These are phyloP conservation scores for Aromia moschata DNA, from an alignment of 2,888 invertebrate genomes.

Conservation along the genomic window DNA sequence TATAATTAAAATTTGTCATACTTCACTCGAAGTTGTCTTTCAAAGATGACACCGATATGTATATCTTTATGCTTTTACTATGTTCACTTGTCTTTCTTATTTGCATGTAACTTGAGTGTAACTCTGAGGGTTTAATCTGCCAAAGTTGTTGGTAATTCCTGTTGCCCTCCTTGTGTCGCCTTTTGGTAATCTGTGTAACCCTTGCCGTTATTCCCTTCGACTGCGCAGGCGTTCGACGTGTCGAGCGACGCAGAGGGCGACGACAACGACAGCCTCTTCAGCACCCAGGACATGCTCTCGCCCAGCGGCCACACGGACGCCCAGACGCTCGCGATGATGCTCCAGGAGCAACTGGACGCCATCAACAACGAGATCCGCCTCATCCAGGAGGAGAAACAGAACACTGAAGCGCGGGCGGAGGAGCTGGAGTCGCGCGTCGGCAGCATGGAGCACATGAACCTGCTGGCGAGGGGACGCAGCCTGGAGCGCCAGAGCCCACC, in stretches of 20 bases:
- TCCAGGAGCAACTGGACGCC: conserved; percentile 99
- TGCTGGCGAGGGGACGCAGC: conserved; percentile 77
- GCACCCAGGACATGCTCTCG: conserved; percentile 76
- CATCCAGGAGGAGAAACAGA: conserved; percentile 73
- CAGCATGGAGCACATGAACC: conserved; percentile 93
- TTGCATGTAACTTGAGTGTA: no score
- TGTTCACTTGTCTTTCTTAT: no score
- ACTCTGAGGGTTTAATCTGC: no score
- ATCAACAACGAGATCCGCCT: conserved; percentile 98
- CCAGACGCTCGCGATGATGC: conserved; percentile 96
- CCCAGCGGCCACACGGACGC: conserved; percentile 83
- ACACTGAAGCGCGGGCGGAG: conserved; percentile 95
- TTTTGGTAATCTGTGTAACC: no score
- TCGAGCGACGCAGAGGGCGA: conserved; percentile 84
- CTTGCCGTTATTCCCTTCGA: no score
- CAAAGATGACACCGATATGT: no score
- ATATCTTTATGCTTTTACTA: no score
- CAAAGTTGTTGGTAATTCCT: no score
- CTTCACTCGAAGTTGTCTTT: no score
- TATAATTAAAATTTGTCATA: no score
- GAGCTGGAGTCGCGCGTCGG: conserved; percentile 96
- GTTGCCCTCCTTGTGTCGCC: no score
- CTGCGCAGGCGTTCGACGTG: conserved; percentile 89
- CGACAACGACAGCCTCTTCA: conserved; percentile 81
- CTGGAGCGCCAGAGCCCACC: conserved; percentile 81